Conservation (phyloP, 2,888 invertebrate genomes). For the Patella caerulea region DNA sequence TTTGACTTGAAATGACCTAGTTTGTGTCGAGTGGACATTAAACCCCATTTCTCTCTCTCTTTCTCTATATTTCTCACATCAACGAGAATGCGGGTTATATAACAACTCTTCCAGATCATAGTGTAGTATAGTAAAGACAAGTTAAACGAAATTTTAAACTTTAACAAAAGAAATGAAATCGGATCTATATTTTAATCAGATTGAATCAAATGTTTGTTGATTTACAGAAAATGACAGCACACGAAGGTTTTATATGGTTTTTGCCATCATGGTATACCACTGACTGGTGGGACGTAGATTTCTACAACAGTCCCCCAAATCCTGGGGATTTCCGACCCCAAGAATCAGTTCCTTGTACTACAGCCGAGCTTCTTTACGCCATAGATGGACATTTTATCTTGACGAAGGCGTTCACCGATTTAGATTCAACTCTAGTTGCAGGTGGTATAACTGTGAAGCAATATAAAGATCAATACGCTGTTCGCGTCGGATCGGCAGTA, state of each 20-base stretch:
- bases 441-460: constrained; percentile 75
- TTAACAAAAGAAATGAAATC: too few relatives aligned
- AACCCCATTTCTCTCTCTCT: too few relatives aligned
- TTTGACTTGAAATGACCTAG: too few relatives aligned
- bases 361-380: constrained; percentile 76
- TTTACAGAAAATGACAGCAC: constrained; percentile 71
- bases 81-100: too few relatives aligned
- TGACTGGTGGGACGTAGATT: constrained; percentile 78
- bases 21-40: too few relatives aligned
- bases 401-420: constrained; percentile 80
- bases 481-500: constrained; percentile 54
- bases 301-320: constrained; percentile 60
- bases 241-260: constrained; percentile 87
- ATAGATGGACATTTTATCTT: constrained; percentile 82
- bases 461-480: constrained; percentile 74
- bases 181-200: background rate
- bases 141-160: too few relatives aligned
- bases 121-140: too few relatives aligned
- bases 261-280: constrained; percentile 79
- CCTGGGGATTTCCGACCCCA: constrained; percentile 51
- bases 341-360: constrained; percentile 77
- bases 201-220: background rate
- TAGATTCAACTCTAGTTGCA: constrained; percentile 78
- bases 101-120: background rate
- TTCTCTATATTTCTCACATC: too few relatives aligned